Percentiles rank a stretch among this genome's conserved stretches.
These are phyloP conservation scores for Steatornis caripensis DNA, from an alignment of 2,113 vertebrate species.

Conservation along the genomic window DNA sequence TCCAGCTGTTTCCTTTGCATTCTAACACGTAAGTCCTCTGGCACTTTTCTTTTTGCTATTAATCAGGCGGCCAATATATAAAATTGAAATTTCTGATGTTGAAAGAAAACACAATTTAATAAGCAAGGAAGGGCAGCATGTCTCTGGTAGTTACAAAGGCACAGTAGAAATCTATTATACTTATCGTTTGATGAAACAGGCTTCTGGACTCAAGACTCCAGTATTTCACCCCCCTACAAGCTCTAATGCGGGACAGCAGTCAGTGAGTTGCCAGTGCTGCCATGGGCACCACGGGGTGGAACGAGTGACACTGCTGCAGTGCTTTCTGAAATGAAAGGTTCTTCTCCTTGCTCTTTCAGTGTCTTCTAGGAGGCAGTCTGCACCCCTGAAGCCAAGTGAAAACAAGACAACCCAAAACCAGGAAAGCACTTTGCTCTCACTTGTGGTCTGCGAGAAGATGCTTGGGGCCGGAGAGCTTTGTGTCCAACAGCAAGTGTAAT, in stretches of 20 bases:
- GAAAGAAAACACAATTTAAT: background rate
- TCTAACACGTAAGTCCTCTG: fast-evolving
- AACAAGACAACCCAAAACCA: background rate
- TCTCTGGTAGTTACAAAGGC: background rate
- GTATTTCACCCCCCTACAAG: background rate
- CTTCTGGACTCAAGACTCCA: background rate
- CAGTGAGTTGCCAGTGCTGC: background rate
- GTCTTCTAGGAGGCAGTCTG: background rate
- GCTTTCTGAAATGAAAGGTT: background rate
- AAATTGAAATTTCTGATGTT: background rate
- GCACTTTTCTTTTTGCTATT: background rate
- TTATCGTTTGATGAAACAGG: background rate
- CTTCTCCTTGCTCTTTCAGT: background rate
- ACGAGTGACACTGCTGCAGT: fast-evolving
- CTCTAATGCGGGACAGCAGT: background rate
- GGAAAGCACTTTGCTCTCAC: background rate
- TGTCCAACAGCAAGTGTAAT: background rate
- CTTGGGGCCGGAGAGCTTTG: background rate
- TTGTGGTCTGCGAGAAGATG: background rate
- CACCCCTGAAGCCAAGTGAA: background rate
- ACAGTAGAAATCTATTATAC: background rate
- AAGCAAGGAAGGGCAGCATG: fast-evolving
- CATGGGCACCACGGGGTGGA: background rate
- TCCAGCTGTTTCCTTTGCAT: background rate
- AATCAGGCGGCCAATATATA: background rate